Conservation (phyloP, 1,140 invertebrate species). For the Gryllus bimaculatus region DNA sequence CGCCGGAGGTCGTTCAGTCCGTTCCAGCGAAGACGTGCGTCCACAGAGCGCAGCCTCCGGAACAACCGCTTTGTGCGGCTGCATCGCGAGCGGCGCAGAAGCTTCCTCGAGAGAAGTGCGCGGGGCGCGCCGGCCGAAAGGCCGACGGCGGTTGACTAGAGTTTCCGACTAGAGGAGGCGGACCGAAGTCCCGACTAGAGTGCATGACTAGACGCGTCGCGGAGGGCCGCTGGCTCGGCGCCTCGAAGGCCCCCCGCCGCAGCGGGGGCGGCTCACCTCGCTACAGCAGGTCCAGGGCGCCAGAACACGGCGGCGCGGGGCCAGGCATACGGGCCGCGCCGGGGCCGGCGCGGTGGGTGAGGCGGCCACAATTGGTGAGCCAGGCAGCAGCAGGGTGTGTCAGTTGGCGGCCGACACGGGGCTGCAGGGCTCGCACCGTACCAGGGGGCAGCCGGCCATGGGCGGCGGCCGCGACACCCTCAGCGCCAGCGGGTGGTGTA, state of each 20-base stretch:
- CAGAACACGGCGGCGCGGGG: no score
- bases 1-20: no score
- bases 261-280: not conserved
- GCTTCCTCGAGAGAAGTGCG: not conserved
- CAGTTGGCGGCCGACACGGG: conserved; percentile 17
- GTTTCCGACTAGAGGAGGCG: not conserved
- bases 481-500: conserved; percentile 42
- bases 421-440: not conserved
- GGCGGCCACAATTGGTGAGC: conserved; percentile 11
- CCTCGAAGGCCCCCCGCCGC: not conserved
- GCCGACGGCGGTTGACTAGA: not conserved
- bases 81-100: not conserved
- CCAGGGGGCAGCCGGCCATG: not conserved
- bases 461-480: conserved; percentile 8
- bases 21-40: no score
- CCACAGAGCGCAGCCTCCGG: no score
- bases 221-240: not conserved
- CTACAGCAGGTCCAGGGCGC: conserved; percentile 16
- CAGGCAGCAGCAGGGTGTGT: conserved; percentile 18
- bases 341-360: not conserved
- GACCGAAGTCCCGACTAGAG: not conserved
- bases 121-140: not conserved
- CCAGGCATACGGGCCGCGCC: no score
- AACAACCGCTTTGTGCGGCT: no score
- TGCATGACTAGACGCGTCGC: not conserved